Evolutionary conservation across 2,888 invertebrate genomes (phyloP).

Genomic region (Caenorhabditis becei): DNA sequence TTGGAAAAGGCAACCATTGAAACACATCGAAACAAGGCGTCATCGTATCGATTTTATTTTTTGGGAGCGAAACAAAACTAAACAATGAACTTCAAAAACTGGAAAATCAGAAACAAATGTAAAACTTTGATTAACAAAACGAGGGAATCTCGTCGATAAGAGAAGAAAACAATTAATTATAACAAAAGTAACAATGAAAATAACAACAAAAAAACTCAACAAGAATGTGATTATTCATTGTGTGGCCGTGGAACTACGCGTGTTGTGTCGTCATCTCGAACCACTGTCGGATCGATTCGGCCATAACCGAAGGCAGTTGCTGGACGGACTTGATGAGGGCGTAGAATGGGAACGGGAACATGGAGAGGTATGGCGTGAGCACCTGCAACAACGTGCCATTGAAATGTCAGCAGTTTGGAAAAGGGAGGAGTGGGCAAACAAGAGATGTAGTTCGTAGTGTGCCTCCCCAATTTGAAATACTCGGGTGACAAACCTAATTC

Average conservation of each 20-base stretch:
- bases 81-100: constrained; percentile 17
- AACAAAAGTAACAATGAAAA: constrained; percentile 28
- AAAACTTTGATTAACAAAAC: constrained; percentile 21
- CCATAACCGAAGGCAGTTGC: constrained; percentile 91
- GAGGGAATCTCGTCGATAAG: neutral
- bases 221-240: constrained; percentile 36
- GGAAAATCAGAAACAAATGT: constrained; percentile 19
- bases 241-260: neutral
- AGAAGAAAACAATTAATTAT: constrained; percentile 16
- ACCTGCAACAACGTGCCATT: constrained; percentile 54
- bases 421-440: neutral
- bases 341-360: constrained; percentile 98
- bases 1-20: constrained; percentile 19
- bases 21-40: constrained; percentile 11
- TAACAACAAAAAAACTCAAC: constrained; percentile 35
- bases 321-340: constrained; percentile 86
- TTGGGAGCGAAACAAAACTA: neutral
- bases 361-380: constrained; percentile 88
- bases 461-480: neutral
- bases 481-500: neutral
- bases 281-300: constrained; percentile 98
- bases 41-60: constrained; percentile 18
- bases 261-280: constrained; percentile 87
- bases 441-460: neutral
- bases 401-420: constrained; percentile 21